Conservation (phyloP, 2,113 vertebrate species). For the Emydura subglobosa region DNA sequence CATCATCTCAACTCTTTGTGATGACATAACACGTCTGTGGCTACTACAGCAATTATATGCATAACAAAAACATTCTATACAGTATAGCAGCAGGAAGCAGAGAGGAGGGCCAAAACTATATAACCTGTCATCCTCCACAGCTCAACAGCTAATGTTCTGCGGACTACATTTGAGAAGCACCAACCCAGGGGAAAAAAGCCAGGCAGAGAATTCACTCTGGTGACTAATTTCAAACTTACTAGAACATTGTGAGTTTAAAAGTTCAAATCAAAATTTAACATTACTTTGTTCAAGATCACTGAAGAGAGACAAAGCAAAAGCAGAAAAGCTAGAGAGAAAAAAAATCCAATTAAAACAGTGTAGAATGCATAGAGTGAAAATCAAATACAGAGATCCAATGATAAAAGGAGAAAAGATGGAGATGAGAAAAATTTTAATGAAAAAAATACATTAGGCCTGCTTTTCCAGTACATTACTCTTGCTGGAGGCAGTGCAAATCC, state of each 20-base stretch:
- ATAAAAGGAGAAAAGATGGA: not conserved
- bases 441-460: not conserved
- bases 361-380: not conserved
- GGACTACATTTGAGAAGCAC: not conserved
- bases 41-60: not conserved
- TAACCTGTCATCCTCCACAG: not conserved
- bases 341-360: not conserved
- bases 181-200: not conserved
- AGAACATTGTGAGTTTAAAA: not conserved
- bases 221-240: not conserved
- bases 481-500: not conserved
- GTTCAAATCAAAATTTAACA: not conserved
- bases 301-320: not conserved
- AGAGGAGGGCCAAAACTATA: not conserved
- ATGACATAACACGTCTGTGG: not conserved
- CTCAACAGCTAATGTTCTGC: not conserved
- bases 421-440: not conserved
- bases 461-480: not conserved
- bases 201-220: not conserved
- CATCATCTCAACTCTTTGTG: not conserved
- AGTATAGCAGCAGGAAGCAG: not conserved
- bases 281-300: not conserved
- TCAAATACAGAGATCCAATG: not conserved
- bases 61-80: constrained; percentile 4
- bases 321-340: not conserved